phyloP scores from a whole-genome alignment of 2,888 invertebrate genomes.

The Therioaphis trifolii region DNA sequence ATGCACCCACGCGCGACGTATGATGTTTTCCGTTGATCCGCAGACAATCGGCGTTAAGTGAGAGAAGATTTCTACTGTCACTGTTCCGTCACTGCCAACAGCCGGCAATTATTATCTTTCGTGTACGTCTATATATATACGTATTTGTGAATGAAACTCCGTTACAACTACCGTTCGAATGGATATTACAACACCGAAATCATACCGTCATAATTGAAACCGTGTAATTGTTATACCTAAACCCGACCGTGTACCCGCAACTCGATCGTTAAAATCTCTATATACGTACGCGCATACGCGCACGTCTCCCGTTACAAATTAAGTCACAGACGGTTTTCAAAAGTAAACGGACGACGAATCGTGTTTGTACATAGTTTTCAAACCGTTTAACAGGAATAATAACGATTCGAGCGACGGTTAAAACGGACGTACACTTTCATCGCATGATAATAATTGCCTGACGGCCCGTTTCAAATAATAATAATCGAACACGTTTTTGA shows the following conservation, averaged over 20 bases:
- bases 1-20: constrained; percentile 29
- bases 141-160: constrained; percentile 23
- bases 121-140: not conserved
- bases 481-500: too few relatives aligned
- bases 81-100: constrained; percentile 17
- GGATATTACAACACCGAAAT: not conserved
- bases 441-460: too few relatives aligned
- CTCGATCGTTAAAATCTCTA: constrained; percentile 51
- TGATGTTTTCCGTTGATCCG: not conserved
- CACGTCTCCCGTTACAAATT: not conserved
- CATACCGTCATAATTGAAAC: constrained; percentile 1
- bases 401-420: not conserved
- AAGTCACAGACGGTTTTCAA: not conserved
- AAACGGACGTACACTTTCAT: too few relatives aligned
- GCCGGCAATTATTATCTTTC: constrained; percentile 30
- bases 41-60: constrained; percentile 13
- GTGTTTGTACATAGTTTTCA: not conserved
- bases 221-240: not conserved
- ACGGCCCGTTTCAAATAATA: too few relatives aligned
- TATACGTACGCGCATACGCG: not conserved
- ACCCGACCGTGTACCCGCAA: not conserved
- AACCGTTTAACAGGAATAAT: not conserved
- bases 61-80: constrained; percentile 21
- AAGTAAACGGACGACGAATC: not conserved
- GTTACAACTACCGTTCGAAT: constrained; percentile 43